These are phyloP conservation scores for Triplophysa rosa DNA, from an alignment of 2,113 vertebrate species.

Conservation along the genomic window DNA sequence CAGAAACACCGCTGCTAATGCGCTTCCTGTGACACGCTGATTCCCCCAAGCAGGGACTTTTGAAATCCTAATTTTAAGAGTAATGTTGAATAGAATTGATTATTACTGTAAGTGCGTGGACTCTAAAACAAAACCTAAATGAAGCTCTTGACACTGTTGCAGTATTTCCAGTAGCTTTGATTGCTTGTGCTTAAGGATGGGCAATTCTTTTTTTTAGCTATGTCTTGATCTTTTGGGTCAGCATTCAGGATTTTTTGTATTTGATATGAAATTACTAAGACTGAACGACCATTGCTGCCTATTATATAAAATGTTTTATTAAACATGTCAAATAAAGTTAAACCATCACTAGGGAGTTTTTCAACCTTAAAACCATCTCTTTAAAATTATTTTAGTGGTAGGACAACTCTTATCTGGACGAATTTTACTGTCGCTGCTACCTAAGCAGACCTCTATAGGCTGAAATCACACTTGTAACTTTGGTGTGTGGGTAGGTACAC, in stretches of 20 bases:
- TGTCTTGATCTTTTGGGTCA: background rate
- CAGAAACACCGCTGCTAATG: slow-evolving; percentile 41
- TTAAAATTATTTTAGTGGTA: no score
- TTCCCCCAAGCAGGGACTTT: background rate
- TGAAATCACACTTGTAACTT: no score
- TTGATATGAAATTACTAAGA: background rate
- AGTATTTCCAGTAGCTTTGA: background rate
- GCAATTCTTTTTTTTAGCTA: background rate
- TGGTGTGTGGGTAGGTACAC: no score
- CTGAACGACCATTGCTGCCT: no score
- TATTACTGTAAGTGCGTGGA: background rate
- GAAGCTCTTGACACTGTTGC: background rate
- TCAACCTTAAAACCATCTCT: no score
- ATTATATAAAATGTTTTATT: no score
- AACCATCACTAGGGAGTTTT: no score
- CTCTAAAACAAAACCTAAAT: background rate
- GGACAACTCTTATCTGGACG: no score
- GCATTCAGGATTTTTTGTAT: background rate
- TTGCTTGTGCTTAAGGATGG: background rate
- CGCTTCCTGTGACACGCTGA: slow-evolving; percentile 2
- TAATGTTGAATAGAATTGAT: background rate
- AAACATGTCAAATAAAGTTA: no score
- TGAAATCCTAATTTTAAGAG: background rate
- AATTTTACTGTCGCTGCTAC: no score
- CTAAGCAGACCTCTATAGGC: no score